phyloP scores from a whole-genome alignment of 1,140 invertebrate genomes.

The Tetramorium alpestre region DNA sequence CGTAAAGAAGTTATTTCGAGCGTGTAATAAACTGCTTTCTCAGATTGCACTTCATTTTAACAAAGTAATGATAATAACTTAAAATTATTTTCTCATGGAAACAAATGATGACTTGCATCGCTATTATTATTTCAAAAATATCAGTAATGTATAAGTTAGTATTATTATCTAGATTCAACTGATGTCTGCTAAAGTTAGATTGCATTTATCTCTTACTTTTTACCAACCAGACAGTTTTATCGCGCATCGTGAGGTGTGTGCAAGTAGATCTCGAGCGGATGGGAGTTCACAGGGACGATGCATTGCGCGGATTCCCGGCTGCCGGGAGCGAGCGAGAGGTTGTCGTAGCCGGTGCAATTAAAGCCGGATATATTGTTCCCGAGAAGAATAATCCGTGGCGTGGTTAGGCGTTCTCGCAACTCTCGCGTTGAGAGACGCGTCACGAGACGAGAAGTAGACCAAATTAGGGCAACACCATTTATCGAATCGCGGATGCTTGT shows the following conservation, averaged over 20 bases:
- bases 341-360: conserved; percentile 65
- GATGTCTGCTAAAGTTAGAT: conserved; percentile 18
- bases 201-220: conserved; percentile 36
- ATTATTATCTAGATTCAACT: conserved; percentile 2
- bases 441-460: conserved; percentile 21
- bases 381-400: conserved; percentile 65
- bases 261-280: conserved; percentile 1
- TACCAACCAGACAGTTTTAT: conserved; percentile 53
- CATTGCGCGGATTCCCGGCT: conserved; percentile 66
- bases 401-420: conserved; percentile 28
- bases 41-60: neutral
- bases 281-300: conserved; percentile 58
- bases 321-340: conserved; percentile 51
- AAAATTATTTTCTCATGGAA: neutral
- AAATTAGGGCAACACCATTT: conserved; percentile 57
- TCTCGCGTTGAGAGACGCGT: conserved; percentile 20
- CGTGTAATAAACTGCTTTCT: neutral
- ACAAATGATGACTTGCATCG: neutral
- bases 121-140: neutral
- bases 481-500: conserved; percentile 37
- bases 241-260: conserved; percentile 30
- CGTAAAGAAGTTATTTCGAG: neutral
- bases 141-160: conserved; percentile 8
- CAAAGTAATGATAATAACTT: neutral
- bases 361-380: conserved; percentile 69